Evolutionary conservation across 2,113 vertebrate species (phyloP).

Genomic region (Bothrops jararaca): DNA sequence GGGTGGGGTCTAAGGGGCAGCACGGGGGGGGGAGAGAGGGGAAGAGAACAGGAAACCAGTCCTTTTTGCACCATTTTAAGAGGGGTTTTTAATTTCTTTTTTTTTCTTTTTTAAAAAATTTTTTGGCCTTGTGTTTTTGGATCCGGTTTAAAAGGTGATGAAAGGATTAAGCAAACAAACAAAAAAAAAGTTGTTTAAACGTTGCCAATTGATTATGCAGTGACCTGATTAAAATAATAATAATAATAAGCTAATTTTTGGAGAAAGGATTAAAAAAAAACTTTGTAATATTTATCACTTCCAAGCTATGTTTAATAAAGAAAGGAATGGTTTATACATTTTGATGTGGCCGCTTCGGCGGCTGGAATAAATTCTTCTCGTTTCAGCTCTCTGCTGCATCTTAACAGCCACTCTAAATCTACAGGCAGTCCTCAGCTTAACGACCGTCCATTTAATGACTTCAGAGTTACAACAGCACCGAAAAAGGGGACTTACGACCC

Average conservation of each 20-base stretch:
- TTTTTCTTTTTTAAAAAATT: constrained; percentile 68
- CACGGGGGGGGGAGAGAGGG: background rate
- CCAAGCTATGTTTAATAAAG: constrained; percentile 99
- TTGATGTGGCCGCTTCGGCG: constrained; percentile 2
- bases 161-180: constrained; percentile 32
- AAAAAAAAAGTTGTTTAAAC: constrained; percentile 81
- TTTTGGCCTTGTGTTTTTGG: constrained; percentile 81
- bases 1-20: background rate
- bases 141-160: constrained; percentile 67
- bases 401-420: too few species aligned
- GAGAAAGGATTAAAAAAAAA: constrained; percentile 82
- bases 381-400: background rate
- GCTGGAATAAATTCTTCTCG: background rate
- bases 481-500: too few species aligned
- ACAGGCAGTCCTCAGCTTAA: too few species aligned
- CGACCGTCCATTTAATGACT: too few species aligned
- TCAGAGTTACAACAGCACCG: too few species aligned
- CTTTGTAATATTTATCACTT: constrained; percentile 99
- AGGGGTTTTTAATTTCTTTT: constrained; percentile 24
- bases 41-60: constrained; percentile 68
- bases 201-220: constrained; percentile 88
- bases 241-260: constrained; percentile 93
- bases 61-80: constrained; percentile 86
- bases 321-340: constrained; percentile 89
- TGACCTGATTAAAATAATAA: constrained; percentile 79